Evolutionary conservation across 2,113 vertebrate species (phyloP), one percentile per base, ranked within the genome.

Genomic region (Dicerorhinus sumatrensis): DNA sequence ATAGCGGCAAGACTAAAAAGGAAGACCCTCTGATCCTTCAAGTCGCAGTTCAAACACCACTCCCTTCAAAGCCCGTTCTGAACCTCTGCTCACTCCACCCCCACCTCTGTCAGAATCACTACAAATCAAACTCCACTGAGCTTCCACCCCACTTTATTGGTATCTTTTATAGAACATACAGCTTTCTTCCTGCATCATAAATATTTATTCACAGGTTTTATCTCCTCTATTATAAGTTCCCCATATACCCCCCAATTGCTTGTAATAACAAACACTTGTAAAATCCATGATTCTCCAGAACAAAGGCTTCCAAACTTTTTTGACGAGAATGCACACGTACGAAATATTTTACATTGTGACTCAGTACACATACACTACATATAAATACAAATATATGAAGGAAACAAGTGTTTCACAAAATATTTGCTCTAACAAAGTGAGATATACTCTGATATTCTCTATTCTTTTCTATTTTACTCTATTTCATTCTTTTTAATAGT

Each of bases 241-340:
- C 39, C 62, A 79, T 31, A 91, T 70, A 69, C 33, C 6, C 18
- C 36, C n/a, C 82, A 72, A 87, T 29, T 88, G 65, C 14, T 80
- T 80, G 0, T 18, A 94, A 75, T 62, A 90, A 79, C 54, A 95
- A 92, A 75, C 67, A 82, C 7, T 65, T 62, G 2, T 25, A 77
- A 87, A 94, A 95, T 21, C 54, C 48, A 72, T 36, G 33, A 54
- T 69, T 94, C 56, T 89, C 51, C 85, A 91, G 48, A 93, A 90
- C 11, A 86, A 70, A 33, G 29, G 56, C 29, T 87, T 72, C 92
- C 29, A 2, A 88, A 46, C 13, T 3, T n/a, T 75, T 79, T 75
- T 70, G 31, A 48, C 14, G 80, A 27, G 42, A 72, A 96, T 54
- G 2, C 29, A 87, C 27, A 85, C 16, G 33, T 77, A 82, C 72